These are phyloP conservation scores for Drosophila bifasciata DNA, from an alignment of 1,140 invertebrate genomes.

Conservation along the genomic window DNA sequence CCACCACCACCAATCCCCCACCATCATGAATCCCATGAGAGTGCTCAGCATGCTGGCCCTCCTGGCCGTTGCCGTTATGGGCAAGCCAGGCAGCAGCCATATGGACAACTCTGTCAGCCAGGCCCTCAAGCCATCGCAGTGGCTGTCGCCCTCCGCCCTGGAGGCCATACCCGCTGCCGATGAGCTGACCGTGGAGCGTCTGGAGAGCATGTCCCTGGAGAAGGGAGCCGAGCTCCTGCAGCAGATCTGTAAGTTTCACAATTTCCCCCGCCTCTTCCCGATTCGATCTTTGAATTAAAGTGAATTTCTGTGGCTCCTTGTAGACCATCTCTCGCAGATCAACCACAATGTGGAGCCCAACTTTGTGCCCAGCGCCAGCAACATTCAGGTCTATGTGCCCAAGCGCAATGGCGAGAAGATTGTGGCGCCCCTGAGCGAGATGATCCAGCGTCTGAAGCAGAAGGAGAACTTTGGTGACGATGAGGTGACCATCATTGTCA, in stretches of 20 bases:
- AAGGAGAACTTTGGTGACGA: constrained; percentile 68
- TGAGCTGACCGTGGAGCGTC: constrained; percentile 61
- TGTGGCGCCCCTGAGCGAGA: constrained; percentile 49
- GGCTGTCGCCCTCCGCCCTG: constrained; percentile 55
- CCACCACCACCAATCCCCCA: constrained; percentile 1
- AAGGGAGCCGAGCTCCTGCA: constrained; percentile 68
- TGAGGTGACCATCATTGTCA: constrained; percentile 76
- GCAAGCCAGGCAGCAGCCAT: constrained; percentile 35
- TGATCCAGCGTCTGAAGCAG: constrained; percentile 54
- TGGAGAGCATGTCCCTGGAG: constrained; percentile 70
- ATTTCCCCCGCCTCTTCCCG: neutral
- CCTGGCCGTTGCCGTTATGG: constrained; percentile 56
- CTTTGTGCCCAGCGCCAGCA: constrained; percentile 63
- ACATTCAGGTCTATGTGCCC: constrained; percentile 57
- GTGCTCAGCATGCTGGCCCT: constrained; percentile 65
- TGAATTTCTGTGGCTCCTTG: neutral
- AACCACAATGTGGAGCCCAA: constrained; percentile 63
- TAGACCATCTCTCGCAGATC: constrained; percentile 73
- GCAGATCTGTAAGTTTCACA: constrained; percentile 64
- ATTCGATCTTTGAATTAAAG: constrained; percentile 46
- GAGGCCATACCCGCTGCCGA: constrained; percentile 61
- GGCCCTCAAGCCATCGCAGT: constrained; percentile 67
- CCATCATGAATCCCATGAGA: constrained; percentile 67
- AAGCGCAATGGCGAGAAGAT: constrained; percentile 62
- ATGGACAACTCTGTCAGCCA: constrained; percentile 56